A percentile compares a stretch with the other conserved stretches of the same genome.
Evolutionary conservation across 2,797 vertebrate genomes (phyloP).

Genomic region (Crypturellus tataupa): DNA sequence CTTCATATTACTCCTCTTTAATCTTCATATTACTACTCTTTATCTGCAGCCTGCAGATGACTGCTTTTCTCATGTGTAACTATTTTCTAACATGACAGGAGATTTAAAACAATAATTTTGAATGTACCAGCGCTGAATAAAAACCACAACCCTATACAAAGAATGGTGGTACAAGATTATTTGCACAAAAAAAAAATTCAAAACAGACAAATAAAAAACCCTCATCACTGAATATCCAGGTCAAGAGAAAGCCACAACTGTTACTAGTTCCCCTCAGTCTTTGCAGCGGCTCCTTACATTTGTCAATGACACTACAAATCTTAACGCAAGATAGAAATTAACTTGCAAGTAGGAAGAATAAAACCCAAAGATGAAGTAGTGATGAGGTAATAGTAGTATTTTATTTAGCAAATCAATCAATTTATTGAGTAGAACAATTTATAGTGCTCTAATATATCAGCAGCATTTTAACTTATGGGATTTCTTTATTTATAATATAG

Average conservation of each 20-base stretch:
- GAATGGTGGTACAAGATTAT: background rate
- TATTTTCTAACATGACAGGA: background rate
- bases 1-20: background rate
- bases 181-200: background rate
- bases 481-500: background rate
- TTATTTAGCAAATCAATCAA: constrained; percentile 40
- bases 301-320: background rate
- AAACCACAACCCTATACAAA: background rate
- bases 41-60: background rate
- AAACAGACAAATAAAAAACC: too few species aligned
- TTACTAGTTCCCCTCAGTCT: background rate
- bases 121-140: background rate
- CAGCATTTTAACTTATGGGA: background rate
- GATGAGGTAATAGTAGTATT: constrained; percentile 9
- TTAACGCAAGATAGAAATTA: background rate
- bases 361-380: background rate
- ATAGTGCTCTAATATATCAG: constrained; percentile 3
- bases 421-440: constrained; percentile 47
- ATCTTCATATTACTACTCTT: background rate
- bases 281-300: background rate
- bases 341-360: background rate
- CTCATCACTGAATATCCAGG: background rate
- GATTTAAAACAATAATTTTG: constrained; percentile 11
- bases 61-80: background rate
- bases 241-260: background rate